Base-by-base conservation (phyloP, 2,113 vertebrate species). In the Chamaea fasciata region DNA sequence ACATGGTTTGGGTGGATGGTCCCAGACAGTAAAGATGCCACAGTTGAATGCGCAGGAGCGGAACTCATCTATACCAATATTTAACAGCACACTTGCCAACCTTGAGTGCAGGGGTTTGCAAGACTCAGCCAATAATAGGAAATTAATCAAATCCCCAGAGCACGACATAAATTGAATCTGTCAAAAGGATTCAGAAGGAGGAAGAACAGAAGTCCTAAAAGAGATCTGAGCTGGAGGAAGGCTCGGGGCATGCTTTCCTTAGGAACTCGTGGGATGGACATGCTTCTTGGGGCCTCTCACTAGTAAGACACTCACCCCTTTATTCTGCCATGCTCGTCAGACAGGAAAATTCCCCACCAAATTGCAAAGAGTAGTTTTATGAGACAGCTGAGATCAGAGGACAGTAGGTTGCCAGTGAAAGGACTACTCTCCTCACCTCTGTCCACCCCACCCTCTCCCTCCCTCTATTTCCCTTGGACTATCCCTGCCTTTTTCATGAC, bases 91-190 rank as follows among this genome's bases (percentile, higher is more conserved):
- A 30, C 12, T 53, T 57, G 41, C 47, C 44, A 91, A 23, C 37
- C 19, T 6, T 63, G 53, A 88, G 33, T 6, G 26, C 19, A 79
- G 22, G 15, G 33, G 31, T 78, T 91, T 89, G 52, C 33, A 90
- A 55, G 41, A 65, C 57, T 60, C 3, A 1, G 20, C 60, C 47
- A 79, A 71, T 92, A 89, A 83, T n/a, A 83, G 47, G 35, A 86
- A 90, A 96, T 92, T 76, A 79, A 94, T 89, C 57, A 78, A 81
- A 70, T 82, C 73, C 46, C 31, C 8, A 79, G 91, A 59, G 79
- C 1, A 5, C 11, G 44, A 33, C 0, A 0, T 27, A 94, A 87
- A 96, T 41, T 83, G 27, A 79, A 87, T 94, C 53, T 95, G 75
- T 49, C 86, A 90, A 67, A 93, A 95, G n/a, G 92, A 85, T 56